These are phyloP conservation scores for Amphipoea lucens DNA, from an alignment of 2,888 invertebrate genomes.

Conservation along the genomic window DNA sequence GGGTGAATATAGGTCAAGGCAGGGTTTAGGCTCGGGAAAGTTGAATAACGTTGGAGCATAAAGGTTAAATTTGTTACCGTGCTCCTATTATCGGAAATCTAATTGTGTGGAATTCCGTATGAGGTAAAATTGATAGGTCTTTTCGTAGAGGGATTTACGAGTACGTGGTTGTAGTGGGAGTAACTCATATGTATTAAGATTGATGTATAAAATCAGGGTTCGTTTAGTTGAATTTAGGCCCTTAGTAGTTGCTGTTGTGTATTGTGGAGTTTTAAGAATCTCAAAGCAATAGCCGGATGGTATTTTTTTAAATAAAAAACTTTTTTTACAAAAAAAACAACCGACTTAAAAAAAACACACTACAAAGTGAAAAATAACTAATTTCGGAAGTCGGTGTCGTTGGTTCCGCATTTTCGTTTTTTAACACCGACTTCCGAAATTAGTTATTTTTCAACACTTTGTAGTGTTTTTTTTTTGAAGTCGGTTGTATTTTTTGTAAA, in stretches of 20 bases:
- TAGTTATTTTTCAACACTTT: too few relatives aligned
- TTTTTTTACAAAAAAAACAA: too few relatives aligned
- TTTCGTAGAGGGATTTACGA: neutral
- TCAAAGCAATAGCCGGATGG: neutral
- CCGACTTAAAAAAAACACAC: too few relatives aligned
- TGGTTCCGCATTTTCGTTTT: too few relatives aligned
- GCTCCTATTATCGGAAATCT: conserved; percentile 56
- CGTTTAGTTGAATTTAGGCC: neutral
- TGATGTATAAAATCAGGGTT: conserved; percentile 12
- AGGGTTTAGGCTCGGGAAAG: conserved; percentile 70
- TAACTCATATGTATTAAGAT: neutral
- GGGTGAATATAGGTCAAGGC: conserved; percentile 80
- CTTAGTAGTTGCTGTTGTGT: neutral
- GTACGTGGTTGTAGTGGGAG: neutral
- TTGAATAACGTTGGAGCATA: conserved; percentile 66
- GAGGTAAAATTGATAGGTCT: conserved; percentile 36
- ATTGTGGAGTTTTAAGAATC: neutral
- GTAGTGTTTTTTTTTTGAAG: too few relatives aligned
- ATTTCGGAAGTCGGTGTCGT: too few relatives aligned
- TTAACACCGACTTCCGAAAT: too few relatives aligned
- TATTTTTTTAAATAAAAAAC: too few relatives aligned
- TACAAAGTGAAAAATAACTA: too few relatives aligned
- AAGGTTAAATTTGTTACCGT: conserved; percentile 65
- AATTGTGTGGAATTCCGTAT: conserved; percentile 63
- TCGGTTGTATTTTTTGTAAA: too few relatives aligned